phyloP scores from a whole-genome alignment of 2,113 vertebrate species.

The Mola mola region DNA sequence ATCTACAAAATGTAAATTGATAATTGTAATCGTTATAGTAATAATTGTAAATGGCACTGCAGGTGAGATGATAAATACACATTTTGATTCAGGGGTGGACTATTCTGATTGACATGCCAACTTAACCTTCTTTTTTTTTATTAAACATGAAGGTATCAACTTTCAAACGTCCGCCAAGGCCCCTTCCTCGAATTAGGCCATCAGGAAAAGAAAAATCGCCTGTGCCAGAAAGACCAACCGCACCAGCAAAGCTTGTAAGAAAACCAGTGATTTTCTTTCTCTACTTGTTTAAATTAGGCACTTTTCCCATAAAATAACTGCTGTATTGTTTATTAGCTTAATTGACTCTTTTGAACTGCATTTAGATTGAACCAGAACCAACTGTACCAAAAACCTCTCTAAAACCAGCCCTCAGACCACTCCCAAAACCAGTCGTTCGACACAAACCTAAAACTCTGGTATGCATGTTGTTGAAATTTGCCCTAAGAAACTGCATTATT shows the following conservation, averaged over 20 bases:
- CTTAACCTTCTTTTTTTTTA: too few relatives aligned
- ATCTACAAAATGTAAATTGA: too few relatives aligned
- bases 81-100: too few relatives aligned
- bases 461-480: too few relatives aligned
- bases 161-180: conserved; percentile 63
- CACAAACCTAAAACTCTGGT: conserved; percentile 33
- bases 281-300: not conserved
- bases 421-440: conserved; percentile 4
- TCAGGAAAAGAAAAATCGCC: not conserved
- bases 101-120: too few relatives aligned
- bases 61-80: too few relatives aligned
- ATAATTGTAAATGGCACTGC: too few relatives aligned
- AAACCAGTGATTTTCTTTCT: not conserved
- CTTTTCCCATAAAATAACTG: too few relatives aligned
- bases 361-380: conserved; percentile 35
- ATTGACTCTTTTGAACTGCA: not conserved
- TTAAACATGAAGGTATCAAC: conserved; percentile 25
- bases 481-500: too few relatives aligned
- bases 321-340: too few relatives aligned
- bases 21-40: too few relatives aligned
- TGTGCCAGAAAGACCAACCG: conserved; percentile 6
- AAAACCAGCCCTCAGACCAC: not conserved
- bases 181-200: conserved; percentile 59
- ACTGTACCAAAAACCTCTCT: not conserved
- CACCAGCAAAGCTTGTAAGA: conserved; percentile 24